Evolutionary conservation across 2,113 vertebrate species (phyloP).

Genomic region (Promerops cafer): DNA sequence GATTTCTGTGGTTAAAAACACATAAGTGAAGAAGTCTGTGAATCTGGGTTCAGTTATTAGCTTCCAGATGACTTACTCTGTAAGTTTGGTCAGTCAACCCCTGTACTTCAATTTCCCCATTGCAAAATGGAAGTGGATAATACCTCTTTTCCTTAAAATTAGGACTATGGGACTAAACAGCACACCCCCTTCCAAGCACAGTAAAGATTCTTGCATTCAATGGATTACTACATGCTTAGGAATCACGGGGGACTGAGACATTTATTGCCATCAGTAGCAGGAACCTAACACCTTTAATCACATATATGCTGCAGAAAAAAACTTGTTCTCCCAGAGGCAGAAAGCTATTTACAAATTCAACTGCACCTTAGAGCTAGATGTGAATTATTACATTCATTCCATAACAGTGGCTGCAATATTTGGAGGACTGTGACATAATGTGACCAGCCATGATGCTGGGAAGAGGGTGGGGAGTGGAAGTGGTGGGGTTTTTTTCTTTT

Average conservation of each 20-base stretch:
- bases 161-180: neutral
- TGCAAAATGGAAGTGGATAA: neutral
- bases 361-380: neutral
- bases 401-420: neutral
- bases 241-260: neutral
- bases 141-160: neutral
- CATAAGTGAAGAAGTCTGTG: neutral
- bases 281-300: neutral
- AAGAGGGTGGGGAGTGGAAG: accelerated
- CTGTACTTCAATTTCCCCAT: neutral
- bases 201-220: neutral
- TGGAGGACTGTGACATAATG: neutral
- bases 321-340: neutral
- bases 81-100: neutral
- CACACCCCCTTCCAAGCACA: neutral
- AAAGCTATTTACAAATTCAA: neutral
- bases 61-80: neutral
- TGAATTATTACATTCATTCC: neutral
- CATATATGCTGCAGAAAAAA: neutral
- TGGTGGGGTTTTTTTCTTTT: neutral
- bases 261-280: neutral
- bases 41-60: conserved; percentile 5
- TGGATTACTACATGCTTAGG: neutral
- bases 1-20: conserved; percentile 12
- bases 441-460: neutral